These are phyloP conservation scores for Eulemur rubriventer DNA, from an alignment of 2,797 vertebrate genomes.

Conservation along the genomic window DNA sequence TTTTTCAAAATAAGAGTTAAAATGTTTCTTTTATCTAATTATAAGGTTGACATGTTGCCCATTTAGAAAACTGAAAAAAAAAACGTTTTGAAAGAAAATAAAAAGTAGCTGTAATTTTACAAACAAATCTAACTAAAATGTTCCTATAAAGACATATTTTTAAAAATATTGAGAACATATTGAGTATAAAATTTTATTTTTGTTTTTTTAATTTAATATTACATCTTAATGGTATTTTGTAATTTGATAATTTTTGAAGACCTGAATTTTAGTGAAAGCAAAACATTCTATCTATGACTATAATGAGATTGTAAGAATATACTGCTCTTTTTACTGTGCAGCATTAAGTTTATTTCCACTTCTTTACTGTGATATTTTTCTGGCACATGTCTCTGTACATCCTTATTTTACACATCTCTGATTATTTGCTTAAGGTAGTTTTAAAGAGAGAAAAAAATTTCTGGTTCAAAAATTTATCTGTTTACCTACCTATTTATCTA, in stretches of 20 bases:
- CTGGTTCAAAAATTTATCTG: not conserved
- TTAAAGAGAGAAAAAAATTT: not conserved
- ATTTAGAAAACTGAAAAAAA: not conserved
- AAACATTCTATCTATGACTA: not conserved
- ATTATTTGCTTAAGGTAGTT: slow-evolving; percentile 17
- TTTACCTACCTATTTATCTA: not conserved
- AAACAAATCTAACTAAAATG: not conserved
- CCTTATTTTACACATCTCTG: not conserved
- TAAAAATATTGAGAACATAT: not conserved
- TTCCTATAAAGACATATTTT: not conserved
- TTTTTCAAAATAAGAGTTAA: not conserved
- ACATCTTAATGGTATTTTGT: not conserved
- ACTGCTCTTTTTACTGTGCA: not conserved
- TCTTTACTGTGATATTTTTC: not conserved
- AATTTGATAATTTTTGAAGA: not conserved
- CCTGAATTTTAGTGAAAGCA: not conserved
- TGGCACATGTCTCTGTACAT: not conserved
- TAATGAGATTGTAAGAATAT: not conserved
- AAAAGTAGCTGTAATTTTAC: not conserved
- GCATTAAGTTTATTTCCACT: not conserved
- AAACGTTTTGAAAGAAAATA: not conserved
- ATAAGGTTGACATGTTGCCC: not conserved
- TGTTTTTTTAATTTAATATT: not conserved
- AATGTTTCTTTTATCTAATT: not conserved
- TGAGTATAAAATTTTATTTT: not conserved